Base-by-base conservation (phyloP, 2,797 vertebrate species). In the Xyrichtys novacula region DNA sequence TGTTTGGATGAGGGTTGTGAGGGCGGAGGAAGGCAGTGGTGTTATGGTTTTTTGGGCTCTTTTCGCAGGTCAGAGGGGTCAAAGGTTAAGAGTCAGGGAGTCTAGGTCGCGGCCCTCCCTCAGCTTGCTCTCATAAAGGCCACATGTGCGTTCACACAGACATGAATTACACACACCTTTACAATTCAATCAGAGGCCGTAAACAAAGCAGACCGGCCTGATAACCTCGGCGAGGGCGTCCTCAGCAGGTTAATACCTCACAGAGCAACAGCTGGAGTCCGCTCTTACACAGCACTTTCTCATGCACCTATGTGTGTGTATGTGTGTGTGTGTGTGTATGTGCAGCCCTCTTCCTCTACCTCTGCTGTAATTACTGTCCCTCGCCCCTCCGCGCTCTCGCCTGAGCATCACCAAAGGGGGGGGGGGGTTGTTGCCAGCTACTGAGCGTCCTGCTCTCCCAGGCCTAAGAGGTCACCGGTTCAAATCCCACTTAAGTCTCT, bases 401-500 rank as follows among this genome's bases (percentile, higher is more conserved):
- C 31, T 25, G 26, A 65, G 63, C 53, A 6, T 74, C 72, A 83
- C 81, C 89, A 82, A 87, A 79, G 15, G 79, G 43, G 46, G 66
- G 46, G 66, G 40, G 47, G 80, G 71, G 68, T 80, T 83, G 85
- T 83, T 82, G 72, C 71, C 60, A 78, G 76, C 75, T 47, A 44
- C 66, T 11, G 38, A 77, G 46, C 28, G 39, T 34, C 55, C 55
- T 36, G 57, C 57, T 83, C 78, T 76, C 50, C 10, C 42, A 42
- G 77, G 81, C 74, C 85, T 34, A 74, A 86, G 89, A 90, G 88
- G 87, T 89, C 82, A 78, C 32, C 2, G 54, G 87, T 90, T 91
- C 74, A 92, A 91, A 92, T 91, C 90, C 84, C 77, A 87, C 85
- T 90, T 91, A 90, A 89, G 83, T 81, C 81, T 54, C 65, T 56